These are phyloP conservation scores for Cyprinodon diabolis DNA, from an alignment of 2,797 vertebrate genomes.

Conservation along the genomic window DNA sequence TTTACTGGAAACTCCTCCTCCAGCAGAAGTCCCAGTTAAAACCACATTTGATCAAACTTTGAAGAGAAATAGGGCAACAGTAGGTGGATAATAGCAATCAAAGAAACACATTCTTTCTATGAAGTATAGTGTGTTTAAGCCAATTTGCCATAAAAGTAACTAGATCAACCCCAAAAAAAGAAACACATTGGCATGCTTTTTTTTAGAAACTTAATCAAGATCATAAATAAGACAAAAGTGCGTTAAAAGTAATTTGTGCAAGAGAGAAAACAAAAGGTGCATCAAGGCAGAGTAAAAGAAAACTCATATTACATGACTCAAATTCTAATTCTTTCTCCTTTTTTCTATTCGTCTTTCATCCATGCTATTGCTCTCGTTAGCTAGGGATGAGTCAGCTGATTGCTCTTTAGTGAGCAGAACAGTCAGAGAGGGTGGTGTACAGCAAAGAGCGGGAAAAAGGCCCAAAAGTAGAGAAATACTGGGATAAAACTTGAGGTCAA, in stretches of 20 bases:
- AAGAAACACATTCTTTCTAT: constrained; percentile 14
- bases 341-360: constrained; percentile 27
- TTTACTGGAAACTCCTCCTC: constrained; percentile 72
- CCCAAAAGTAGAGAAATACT: constrained; percentile 8
- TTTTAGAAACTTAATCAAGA: neutral
- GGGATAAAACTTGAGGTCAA: constrained; percentile 14
- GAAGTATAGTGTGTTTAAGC: neutral
- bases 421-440: constrained; percentile 22
- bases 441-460: constrained; percentile 22
- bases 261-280: constrained; percentile 19
- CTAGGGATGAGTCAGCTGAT: constrained; percentile 68
- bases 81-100: constrained; percentile 34
- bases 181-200: no score
- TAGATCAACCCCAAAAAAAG: neutral
- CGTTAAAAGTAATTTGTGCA: constrained; percentile 23
- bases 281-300: constrained; percentile 44
- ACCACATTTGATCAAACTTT: constrained; percentile 57
- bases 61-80: constrained; percentile 50
- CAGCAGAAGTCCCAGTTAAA: constrained; percentile 62
- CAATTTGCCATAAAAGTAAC: neutral
- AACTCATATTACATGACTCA: constrained; percentile 68
- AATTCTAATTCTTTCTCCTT: constrained; percentile 42
- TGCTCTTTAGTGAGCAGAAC: constrained; percentile 49
- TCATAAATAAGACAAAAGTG: neutral
- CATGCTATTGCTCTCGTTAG: constrained; percentile 59